These are phyloP conservation scores for Mirza zaza DNA, from an alignment of 2,113 vertebrate genomes.

Conservation along the genomic window DNA sequence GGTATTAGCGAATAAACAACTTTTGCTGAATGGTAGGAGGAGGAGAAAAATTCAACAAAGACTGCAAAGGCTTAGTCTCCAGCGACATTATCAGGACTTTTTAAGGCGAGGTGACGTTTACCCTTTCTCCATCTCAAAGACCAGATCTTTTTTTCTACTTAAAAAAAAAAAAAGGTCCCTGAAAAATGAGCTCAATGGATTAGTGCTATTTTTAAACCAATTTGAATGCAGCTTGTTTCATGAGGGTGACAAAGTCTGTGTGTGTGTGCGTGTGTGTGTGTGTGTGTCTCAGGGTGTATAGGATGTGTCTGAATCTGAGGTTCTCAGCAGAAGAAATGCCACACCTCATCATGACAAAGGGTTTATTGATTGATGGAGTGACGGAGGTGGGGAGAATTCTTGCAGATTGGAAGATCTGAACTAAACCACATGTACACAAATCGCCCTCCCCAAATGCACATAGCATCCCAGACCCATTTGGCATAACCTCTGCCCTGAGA, in stretches of 20 bases:
- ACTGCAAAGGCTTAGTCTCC: constrained; percentile 55
- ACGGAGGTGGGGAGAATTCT: constrained; percentile 50
- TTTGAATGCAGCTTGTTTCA: constrained; percentile 84
- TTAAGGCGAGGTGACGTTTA: constrained; percentile 63
- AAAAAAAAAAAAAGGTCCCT: constrained; percentile 83
- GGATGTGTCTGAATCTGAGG: constrained; percentile 56
- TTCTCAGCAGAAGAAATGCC: constrained; percentile 51
- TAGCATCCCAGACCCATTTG: neutral
- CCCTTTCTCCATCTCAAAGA: constrained; percentile 75
- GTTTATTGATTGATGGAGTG: constrained; percentile 41
- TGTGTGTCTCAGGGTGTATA: constrained; percentile 26
- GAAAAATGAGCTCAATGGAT: constrained; percentile 85
- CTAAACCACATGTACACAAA: neutral
- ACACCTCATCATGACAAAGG: constrained; percentile 62
- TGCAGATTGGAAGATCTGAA: constrained; percentile 1
- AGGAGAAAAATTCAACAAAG: constrained; percentile 62
- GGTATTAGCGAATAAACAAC: constrained; percentile 60
- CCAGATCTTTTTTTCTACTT: constrained; percentile 76
- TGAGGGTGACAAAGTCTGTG: constrained; percentile 78
- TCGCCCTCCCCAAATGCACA: constrained; percentile 10
- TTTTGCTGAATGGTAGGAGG: constrained; percentile 53
- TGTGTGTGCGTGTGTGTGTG: neutral
- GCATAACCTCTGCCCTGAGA: neutral
- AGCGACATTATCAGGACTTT: constrained; percentile 71
- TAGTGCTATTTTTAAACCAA: constrained; percentile 89